Evolutionary conservation across 2,888 invertebrate genomes (phyloP), one percentile per base, ranked within the genome.

Genomic region (Gasteruption jaculator): DNA sequence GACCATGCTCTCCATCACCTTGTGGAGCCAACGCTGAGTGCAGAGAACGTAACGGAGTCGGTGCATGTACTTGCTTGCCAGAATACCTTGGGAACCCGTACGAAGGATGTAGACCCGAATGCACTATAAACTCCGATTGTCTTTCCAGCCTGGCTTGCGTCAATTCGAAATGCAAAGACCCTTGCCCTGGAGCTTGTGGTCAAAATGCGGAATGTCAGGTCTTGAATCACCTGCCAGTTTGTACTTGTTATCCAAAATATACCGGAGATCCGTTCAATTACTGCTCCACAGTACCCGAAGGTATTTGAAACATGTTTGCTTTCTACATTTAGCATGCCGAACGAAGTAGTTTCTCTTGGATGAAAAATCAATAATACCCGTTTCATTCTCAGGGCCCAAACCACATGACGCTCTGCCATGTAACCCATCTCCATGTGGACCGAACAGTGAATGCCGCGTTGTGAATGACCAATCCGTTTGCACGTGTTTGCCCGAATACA

Each of bases 361-460:
- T n/a, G n/a, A n/a, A n/a, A n/a, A n/a, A n/a, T n/a, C n/a, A n/a
- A n/a, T n/a, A n/a, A n/a, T n/a, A n/a, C n/a, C n/a, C n/a, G n/a
- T n/a, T n/a, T 83, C 20, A 5, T 24, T 21, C 26, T 30, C 41
- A 42, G 37, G 30, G 34, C 6, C 30, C 10, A 38, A 32, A 72
- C 73, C 38, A 84, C 78, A 24, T 82, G 83, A 60, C 74, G 77
- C 38, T 71, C 82, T 47, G 4, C 86, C 87, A 5, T 90, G 90
- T 60, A 77, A 80, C 48, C 86, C 87, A 35, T 82, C 85, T 25
- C 89, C 89, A 1, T 91, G 91, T 68, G 91, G 91, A 25, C 85
- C 87, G 1, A 87, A 90, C 64, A 86, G 88, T 62, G 83, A 87
- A 61, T 91, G 91, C 53, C 78, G 86, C 57, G 82, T 82, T 61